A percentile compares a stretch with the other conserved stretches of the same genome.
phyloP scores from a whole-genome alignment of 2,113 vertebrate genomes.

The Urocynchramus pylzowi region DNA sequence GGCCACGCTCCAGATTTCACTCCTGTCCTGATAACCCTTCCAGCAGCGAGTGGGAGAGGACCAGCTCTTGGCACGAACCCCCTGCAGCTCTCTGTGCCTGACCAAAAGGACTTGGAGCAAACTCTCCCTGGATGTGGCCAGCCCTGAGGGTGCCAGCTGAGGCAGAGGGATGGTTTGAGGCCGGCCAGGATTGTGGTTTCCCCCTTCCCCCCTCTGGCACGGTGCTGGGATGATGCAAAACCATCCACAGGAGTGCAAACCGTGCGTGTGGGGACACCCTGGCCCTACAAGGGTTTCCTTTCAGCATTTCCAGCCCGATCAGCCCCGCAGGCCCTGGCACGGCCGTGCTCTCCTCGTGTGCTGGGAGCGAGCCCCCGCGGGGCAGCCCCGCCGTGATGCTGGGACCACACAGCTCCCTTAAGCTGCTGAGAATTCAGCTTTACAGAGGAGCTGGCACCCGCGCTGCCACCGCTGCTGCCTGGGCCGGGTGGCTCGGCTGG shows the following conservation, averaged over 20 bases:
- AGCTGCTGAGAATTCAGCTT: neutral
- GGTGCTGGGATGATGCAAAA: neutral
- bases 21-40: slow-evolving; percentile 51
- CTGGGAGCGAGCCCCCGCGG: neutral
- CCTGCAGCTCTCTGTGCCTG: neutral
- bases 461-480: neutral
- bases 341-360: neutral
- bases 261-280: rapidly evolving
- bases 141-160: neutral
- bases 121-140: neutral
- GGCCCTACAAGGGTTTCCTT: rapidly evolving
- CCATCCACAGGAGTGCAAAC: neutral
- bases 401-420: slow-evolving; percentile 22
- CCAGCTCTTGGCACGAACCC: neutral
- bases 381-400: neutral
- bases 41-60: neutral
- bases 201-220: rapidly evolving
- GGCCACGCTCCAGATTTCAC: neutral
- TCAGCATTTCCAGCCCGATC: neutral
- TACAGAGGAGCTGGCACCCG: neutral
- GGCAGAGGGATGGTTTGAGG: neutral
- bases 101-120: neutral
- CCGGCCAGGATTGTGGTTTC: neutral
- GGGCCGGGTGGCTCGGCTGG: neutral
- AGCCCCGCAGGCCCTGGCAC: neutral